A percentile compares a stretch with the other conserved stretches of the same genome.
phyloP scores from a whole-genome alignment of 2,888 invertebrate genomes.

The Morpho achilles region DNA sequence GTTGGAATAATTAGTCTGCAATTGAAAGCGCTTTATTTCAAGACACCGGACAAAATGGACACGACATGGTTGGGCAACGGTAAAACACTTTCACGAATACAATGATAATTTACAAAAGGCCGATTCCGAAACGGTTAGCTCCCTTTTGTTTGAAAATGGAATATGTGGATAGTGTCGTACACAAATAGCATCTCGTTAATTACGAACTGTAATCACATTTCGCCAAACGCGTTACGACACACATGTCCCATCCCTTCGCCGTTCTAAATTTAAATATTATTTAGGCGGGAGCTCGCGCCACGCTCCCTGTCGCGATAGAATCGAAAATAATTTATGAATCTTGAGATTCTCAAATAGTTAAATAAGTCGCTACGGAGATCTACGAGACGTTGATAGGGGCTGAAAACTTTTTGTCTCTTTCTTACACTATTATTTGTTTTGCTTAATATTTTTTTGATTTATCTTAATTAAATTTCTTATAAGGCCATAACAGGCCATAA shows the following conservation, averaged over 20 bases:
- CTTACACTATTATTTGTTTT: too few relatives aligned
- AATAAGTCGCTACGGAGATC: conserved; percentile 14
- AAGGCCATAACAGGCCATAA: too few relatives aligned
- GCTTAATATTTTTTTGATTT: too few relatives aligned
- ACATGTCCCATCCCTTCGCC: conserved; percentile 78
- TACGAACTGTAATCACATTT: conserved; percentile 77
- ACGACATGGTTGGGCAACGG: conserved; percentile 72
- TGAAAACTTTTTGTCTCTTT: not conserved
- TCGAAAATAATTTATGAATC: conserved; percentile 68
- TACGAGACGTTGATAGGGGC: not conserved
- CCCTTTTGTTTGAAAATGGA: conserved; percentile 39
- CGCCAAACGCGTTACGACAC: conserved; percentile 77
- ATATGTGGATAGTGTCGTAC: conserved; percentile 53
- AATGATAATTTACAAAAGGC: conserved; percentile 62
- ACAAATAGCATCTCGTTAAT: conserved; percentile 75
- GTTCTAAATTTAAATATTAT: conserved; percentile 76
- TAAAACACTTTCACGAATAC: conserved; percentile 74
- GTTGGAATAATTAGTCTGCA: conserved; percentile 78
- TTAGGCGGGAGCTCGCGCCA: conserved; percentile 64
- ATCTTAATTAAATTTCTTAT: too few relatives aligned
- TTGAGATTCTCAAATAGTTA: conserved; percentile 29
- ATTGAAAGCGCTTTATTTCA: conserved; percentile 78
- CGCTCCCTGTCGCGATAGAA: conserved; percentile 65
- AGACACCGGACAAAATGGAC: conserved; percentile 68
- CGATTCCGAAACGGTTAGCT: conserved; percentile 49